These are phyloP conservation scores for Ctenosaura bakeri DNA, from an alignment of 2,797 vertebrate genomes.

Conservation along the genomic window DNA sequence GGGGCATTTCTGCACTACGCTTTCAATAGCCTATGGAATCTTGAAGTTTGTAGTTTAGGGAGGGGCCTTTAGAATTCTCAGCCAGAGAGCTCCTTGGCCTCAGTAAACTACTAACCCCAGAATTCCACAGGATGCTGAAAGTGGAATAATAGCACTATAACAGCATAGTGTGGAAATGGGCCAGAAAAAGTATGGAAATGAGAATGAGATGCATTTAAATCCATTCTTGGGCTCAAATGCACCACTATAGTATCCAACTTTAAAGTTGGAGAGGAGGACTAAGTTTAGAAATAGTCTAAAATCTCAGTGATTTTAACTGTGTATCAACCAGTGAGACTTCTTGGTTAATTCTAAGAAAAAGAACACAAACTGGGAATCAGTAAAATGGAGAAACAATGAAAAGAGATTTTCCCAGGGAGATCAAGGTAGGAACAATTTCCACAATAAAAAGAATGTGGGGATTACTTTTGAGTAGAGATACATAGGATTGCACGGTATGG, in stretches of 20 bases:
- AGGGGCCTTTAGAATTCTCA: no score
- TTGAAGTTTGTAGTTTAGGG: no score
- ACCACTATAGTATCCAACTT: not conserved
- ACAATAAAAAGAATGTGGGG: not conserved
- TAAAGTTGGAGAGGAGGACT: not conserved
- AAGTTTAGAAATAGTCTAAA: not conserved
- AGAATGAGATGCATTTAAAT: not conserved
- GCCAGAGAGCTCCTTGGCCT: no score
- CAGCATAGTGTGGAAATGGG: no score
- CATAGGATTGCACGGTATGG: not conserved
- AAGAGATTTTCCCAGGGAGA: not conserved
- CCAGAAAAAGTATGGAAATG: not conserved
- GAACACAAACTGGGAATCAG: not conserved
- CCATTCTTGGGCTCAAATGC: not conserved
- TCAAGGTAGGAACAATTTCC: not conserved
- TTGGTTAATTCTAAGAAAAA: not conserved
- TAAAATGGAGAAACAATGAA: not conserved
- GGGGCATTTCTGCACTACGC: no score
- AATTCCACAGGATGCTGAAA: no score
- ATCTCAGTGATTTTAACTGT: not conserved
- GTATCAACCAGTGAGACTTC: not conserved
- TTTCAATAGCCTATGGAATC: no score
- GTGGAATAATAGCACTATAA: no score
- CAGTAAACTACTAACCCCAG: no score
- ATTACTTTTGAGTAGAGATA: not conserved